Base-by-base conservation (phyloP, 2,888 invertebrate genomes). In the Thalpophila matura region DNA sequence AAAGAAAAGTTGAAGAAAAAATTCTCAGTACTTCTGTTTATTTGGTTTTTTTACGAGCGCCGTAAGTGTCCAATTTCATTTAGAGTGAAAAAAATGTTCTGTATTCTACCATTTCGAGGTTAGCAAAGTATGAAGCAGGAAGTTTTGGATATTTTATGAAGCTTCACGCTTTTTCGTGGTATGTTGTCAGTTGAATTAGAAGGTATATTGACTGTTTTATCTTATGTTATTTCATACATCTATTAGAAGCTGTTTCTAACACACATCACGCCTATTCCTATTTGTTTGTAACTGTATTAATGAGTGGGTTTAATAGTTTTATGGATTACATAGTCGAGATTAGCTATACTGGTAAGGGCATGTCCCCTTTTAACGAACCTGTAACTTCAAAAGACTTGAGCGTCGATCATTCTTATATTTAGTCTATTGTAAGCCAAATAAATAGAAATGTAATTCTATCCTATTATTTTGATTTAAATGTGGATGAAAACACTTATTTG, bases 31-130 rank as follows among this genome's bases (percentile, higher is more conserved):
- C 67, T 69, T 37, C 49, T 51, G 66, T 67, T 74, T 62, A 73
- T 76, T 74, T 68, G 67, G 49, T 53, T 71, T 71, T 67, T 76
- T 77, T 77, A 71, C 51, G 67, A 62, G 54, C 31, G 31, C 47
- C 47, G 46, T 62, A 67, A 77, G 63, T 62, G 63, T 74, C 53
- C 67, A 71, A 76, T 76, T 76, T 77, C 63, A 64, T 74, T 77
- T 54, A 51, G 43, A 61, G 38, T 57, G 38, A 50, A 63, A 74
- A 72, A 62, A 63, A 58, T 51, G n/a, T 54, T 67, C 4, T 58
- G 16, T 49, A 29, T 49, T 57, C 40, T 14, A 53, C 47, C n/a
- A 33, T 56, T 72, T 20, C 10, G 40, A 49, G 43, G 55, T 74
- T 47, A n/a, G 37, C 38, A 37, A 55, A 42, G 40, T 63, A 55